Percentiles rank a stretch among this genome's conserved stretches.
These are phyloP conservation scores for Batillaria attramentaria DNA, from an alignment of 1,140 invertebrate species.

Conservation along the genomic window DNA sequence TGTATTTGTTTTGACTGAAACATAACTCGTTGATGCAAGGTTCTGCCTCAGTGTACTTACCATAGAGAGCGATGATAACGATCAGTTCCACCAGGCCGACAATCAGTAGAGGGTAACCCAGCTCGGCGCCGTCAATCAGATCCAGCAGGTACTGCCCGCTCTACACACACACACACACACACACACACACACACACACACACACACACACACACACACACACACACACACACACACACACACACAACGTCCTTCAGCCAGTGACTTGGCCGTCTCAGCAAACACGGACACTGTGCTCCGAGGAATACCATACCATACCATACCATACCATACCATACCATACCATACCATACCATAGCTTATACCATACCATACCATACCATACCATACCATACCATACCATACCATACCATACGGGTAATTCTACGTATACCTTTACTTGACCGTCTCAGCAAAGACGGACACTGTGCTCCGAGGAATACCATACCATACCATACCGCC, in stretches of 20 bases:
- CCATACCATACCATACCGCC: slow-evolving; percentile 43
- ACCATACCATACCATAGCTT: slow-evolving; percentile 41
- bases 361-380: slow-evolving; percentile 39
- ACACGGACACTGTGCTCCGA: no score
- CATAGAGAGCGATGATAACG: slow-evolving; percentile 84
- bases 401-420: slow-evolving; percentile 40
- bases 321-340: slow-evolving; percentile 54
- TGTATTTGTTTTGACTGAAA: neutral
- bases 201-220: no score
- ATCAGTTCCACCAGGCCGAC: slow-evolving; percentile 82
- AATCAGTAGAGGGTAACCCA: slow-evolving; percentile 87
- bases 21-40: neutral
- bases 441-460: slow-evolving; percentile 36
- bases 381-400: slow-evolving; percentile 42
- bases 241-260: no score
- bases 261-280: no score
- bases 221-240: no score
- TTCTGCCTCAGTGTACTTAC: slow-evolving; percentile 48
- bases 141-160: slow-evolving; percentile 87
- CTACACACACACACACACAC: slow-evolving; percentile 28
- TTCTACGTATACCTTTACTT: slow-evolving; percentile 33
- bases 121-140: slow-evolving; percentile 87
- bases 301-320: slow-evolving; percentile 50
- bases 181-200: no score
- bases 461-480: no score